phyloP scores from a whole-genome alignment of 2,113 vertebrate genomes.

The Chroicocephalus ridibundus region DNA sequence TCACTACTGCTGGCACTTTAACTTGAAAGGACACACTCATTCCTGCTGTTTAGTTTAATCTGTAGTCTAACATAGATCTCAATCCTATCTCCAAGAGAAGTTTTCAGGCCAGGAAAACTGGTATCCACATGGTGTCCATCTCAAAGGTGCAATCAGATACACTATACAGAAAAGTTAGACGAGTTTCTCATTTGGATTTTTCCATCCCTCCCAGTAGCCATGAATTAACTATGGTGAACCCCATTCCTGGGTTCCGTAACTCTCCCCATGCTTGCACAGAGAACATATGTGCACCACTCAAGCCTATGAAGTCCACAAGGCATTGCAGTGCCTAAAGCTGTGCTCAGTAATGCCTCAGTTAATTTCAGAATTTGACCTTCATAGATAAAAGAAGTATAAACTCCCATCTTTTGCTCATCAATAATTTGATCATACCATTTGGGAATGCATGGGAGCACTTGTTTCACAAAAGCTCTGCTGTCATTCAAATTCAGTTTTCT shows the following conservation, averaged over 20 bases:
- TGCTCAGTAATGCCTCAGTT: not conserved
- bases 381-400: not conserved
- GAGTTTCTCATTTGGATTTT: not conserved
- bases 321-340: not conserved
- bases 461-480: not conserved
- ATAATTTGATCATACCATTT: not conserved
- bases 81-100: not conserved
- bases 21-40: not conserved
- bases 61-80: not conserved
- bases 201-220: not conserved
- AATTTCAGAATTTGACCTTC: not conserved
- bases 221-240: not conserved
- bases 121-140: not conserved
- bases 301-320: not conserved
- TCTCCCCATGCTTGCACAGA: not conserved
- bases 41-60: not conserved
- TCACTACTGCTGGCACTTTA: not conserved
- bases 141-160: not conserved
- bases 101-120: not conserved
- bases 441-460: not conserved
- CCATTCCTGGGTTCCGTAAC: not conserved
- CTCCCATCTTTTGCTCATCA: not conserved
- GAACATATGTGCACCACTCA: rapidly evolving
- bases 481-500: not conserved
- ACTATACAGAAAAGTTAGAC: not conserved